Conservation (phyloP, 1,140 invertebrate species). For the Protaetia brevitarsis region DNA sequence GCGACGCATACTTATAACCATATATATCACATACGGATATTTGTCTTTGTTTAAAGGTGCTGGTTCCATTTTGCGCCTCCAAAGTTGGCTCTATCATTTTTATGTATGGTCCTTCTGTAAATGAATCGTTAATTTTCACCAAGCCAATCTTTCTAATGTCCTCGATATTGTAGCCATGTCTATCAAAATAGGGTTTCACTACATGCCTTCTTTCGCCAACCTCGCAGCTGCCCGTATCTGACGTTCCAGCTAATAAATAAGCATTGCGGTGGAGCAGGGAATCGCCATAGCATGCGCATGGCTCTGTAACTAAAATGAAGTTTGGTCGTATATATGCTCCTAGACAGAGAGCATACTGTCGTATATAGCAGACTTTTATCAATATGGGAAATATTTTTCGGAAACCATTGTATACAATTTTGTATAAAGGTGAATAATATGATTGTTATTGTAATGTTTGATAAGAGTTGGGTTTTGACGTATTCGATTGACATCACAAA, state of each 20-base stretch:
- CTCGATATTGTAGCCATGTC: not conserved
- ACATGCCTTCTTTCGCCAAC: not conserved
- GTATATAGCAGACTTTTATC: not conserved
- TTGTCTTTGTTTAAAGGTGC: not conserved
- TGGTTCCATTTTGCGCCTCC: too few relatives aligned
- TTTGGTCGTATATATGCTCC: not conserved
- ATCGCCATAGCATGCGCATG: not conserved
- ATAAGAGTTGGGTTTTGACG: too few relatives aligned
- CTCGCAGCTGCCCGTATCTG: not conserved
- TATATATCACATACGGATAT: not conserved
- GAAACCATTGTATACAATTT: not conserved
- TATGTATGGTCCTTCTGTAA: not conserved
- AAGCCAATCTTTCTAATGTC: not conserved
- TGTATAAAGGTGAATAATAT: not conserved
- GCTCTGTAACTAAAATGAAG: not conserved
- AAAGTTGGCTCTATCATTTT: not conserved
- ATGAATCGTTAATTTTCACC: not conserved
- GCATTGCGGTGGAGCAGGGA: not conserved
- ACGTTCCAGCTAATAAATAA: not conserved
- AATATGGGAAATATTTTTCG: not conserved
- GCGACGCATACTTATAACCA: not conserved
- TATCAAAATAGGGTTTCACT: not conserved
- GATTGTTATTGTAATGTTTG: not conserved
- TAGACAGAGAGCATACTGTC: not conserved
- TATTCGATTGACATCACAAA: too few relatives aligned